Base-by-base conservation (phyloP, 2,888 invertebrate genomes). In the Idaea straminata region DNA sequence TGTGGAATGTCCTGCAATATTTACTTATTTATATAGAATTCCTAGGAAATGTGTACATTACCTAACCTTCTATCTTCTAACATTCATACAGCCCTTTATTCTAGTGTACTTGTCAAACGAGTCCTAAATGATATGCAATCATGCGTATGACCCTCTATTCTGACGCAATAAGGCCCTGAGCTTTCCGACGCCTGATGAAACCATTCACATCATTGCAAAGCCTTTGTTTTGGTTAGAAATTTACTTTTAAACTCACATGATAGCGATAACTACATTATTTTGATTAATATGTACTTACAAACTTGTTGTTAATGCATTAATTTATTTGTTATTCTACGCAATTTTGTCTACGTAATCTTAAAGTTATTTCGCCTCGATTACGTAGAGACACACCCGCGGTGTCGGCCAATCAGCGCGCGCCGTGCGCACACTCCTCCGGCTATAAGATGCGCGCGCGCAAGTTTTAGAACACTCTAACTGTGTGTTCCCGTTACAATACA, bases 301-400 rank as follows among this genome's bases (percentile, higher is more conserved):
- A 47, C 7, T 47, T 47, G 47, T 47, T 13, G 47, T 13, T 5
- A 6, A 7, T 47, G 47, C 47, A 47, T 13, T 47, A 47, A 47
- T 47, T 10, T 10, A 59, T 59, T 15, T 59, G 15, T 59, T 59
- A 34, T 25, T 35, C 25, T 34, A 35, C 61, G 35, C n/a, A 61
- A 61, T 61, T 35, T 38, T 13, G 10, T 4, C 15, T 15, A 59
- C 58, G 58, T 16, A 10, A 59, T 61, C 15, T 61, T 61, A 10
- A 35, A 7, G 38, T n/a, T 15, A 38, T n/a, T 5, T 7, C 36
- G 15, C 15, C 4, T 63, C 63, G 15, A 62, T 61, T 57, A 66
- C 84, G 86, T 79, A 77, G 70, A 63, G 88, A 87, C 93, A 86
- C 91, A 88, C 93, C 93, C 91, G 85, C 89, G 80, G 15, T 69